Percentiles rank a stretch among this genome's conserved stretches.
Conservation (phyloP, 2,888 invertebrate species). For the Diarsia mendica region DNA sequence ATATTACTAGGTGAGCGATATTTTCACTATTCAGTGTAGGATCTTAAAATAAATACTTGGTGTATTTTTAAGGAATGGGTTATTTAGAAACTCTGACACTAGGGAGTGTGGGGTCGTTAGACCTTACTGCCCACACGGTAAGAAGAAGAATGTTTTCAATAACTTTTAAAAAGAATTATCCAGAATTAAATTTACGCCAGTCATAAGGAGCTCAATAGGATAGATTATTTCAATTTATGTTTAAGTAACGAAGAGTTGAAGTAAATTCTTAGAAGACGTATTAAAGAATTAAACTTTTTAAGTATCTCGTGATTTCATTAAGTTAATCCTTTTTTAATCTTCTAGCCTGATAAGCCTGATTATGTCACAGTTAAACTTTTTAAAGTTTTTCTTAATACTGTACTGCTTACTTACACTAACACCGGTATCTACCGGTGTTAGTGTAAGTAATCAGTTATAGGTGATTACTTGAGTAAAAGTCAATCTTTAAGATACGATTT, state of each 20-base stretch:
- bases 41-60: not conserved
- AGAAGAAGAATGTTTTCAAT: not conserved
- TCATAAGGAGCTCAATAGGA: not conserved
- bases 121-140: too few species aligned
- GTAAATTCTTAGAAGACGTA: not conserved
- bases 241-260: not conserved
- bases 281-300: not conserved
- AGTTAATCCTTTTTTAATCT: constrained; percentile 5
- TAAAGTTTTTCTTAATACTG: not conserved
- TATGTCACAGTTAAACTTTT: not conserved
- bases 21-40: too few species aligned
- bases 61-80: not conserved
- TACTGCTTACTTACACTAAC: not conserved
- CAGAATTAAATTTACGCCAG: not conserved
- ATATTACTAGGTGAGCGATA: too few species aligned
- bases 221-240: not conserved
- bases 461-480: too few species aligned
- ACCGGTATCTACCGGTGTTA: too few species aligned
- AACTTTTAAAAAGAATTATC: not conserved
- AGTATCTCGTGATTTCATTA: constrained; percentile 1
- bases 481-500: too few species aligned
- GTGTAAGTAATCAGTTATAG: too few species aligned
- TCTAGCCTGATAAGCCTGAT: too few species aligned
- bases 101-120: too few species aligned
- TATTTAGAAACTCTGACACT: too few species aligned